Percentiles rank a stretch among this genome's conserved stretches.
These are phyloP conservation scores for Misgurnus anguillicaudatus DNA, from an alignment of 2,113 vertebrate species.

Conservation along the genomic window DNA sequence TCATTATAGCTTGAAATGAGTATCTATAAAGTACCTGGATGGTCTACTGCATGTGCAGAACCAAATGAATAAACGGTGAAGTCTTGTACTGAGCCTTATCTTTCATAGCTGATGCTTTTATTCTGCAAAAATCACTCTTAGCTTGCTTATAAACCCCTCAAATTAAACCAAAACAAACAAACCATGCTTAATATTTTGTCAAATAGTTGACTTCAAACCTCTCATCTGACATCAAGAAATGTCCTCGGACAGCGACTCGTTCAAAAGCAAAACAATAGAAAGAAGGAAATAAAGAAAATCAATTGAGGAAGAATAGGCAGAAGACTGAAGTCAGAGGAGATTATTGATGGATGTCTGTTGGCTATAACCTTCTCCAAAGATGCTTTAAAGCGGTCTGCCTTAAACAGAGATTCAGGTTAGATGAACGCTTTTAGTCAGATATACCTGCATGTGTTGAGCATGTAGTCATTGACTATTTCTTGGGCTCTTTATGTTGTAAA, in stretches of 20 bases:
- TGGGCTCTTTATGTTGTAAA: too few relatives aligned
- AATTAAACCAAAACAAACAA: slow-evolving; percentile 31
- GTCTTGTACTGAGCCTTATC: neutral
- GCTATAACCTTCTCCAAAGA: slow-evolving; percentile 24
- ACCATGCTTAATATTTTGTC: neutral
- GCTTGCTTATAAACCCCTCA: neutral
- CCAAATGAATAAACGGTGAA: neutral
- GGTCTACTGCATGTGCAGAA: too few relatives aligned
- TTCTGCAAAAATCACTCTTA: neutral
- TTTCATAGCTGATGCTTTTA: neutral
- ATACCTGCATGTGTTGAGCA: neutral
- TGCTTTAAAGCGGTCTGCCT: slow-evolving; percentile 20
- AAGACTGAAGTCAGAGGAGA: slow-evolving; percentile 22
- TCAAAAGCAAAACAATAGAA: slow-evolving; percentile 36
- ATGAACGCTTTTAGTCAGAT: neutral
- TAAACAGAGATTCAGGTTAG: neutral
- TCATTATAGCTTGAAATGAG: neutral
- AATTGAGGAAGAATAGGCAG: slow-evolving; percentile 40
- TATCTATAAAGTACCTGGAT: too few relatives aligned
- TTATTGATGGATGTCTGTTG: slow-evolving; percentile 37
- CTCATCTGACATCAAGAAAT: neutral
- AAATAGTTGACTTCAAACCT: neutral
- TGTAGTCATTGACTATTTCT: too few relatives aligned
- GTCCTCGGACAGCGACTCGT: neutral
- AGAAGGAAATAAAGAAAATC: slow-evolving; percentile 45